Evolutionary conservation across 2,113 vertebrate genomes (phyloP).

Genomic region (Pluvianellus socialis): DNA sequence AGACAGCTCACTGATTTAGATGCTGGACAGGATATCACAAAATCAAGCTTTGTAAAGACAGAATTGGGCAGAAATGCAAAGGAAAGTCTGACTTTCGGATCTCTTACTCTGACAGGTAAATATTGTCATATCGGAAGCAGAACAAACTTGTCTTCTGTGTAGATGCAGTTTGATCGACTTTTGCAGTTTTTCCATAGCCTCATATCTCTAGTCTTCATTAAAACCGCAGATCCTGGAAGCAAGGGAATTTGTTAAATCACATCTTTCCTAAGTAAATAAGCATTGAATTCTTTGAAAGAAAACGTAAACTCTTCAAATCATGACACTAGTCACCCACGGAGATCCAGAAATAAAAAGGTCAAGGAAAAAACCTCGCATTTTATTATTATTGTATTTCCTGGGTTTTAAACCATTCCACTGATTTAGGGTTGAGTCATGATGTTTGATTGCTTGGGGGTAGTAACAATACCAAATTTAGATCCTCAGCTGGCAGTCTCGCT

Average conservation of each 20-base stretch:
- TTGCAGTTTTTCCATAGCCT: not conserved
- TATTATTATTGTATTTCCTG: not conserved
- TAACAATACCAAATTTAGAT: not conserved
- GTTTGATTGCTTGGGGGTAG: not conserved
- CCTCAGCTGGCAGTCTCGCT: not conserved
- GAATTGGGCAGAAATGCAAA: conserved; percentile 5
- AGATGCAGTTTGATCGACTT: not conserved
- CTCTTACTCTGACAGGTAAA: conserved; percentile 23
- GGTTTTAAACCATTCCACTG: not conserved
- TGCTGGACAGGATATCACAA: not conserved
- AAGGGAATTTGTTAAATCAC: not conserved
- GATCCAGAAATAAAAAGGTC: not conserved
- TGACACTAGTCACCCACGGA: not conserved
- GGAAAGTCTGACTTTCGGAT: not conserved
- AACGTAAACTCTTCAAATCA: not conserved
- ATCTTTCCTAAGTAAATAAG: not conserved
- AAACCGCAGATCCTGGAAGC: not conserved
- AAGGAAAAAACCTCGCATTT: not conserved
- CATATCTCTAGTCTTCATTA: not conserved
- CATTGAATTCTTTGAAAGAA: not conserved
- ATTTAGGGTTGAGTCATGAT: not conserved
- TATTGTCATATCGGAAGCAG: not conserved
- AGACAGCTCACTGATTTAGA: not conserved
- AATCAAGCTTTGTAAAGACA: conserved; percentile 20
- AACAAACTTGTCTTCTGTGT: not conserved